Percentiles rank a stretch among this genome's conserved stretches.
Evolutionary conservation across 2,113 vertebrate genomes (phyloP).

Genomic region (Tragelaphus strepsiceros): DNA sequence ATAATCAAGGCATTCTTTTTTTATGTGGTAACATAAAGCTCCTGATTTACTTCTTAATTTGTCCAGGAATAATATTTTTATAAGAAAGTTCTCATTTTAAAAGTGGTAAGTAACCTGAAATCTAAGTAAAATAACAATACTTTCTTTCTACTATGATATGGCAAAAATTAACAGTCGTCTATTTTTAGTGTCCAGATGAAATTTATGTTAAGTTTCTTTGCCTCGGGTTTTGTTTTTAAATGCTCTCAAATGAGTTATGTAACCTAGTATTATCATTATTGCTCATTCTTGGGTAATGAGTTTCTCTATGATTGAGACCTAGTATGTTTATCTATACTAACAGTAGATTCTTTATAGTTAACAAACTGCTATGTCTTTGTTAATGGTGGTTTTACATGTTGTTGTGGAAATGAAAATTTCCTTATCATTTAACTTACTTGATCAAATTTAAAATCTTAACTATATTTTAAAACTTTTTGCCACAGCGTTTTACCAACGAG

Average conservation of each 20-base stretch:
- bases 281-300: constrained; percentile 54
- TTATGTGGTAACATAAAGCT: constrained; percentile 5
- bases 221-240: constrained; percentile 18
- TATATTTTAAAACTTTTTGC: constrained; percentile 80
- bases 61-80: constrained; percentile 8
- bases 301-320: constrained; percentile 44
- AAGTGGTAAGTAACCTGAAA: constrained; percentile 71
- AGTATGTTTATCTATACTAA: constrained; percentile 53
- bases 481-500: constrained; percentile 99
- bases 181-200: constrained; percentile 27
- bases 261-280: background rate
- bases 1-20: constrained; percentile 9
- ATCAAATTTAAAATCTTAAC: constrained; percentile 75
- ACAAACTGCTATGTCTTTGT: constrained; percentile 29
- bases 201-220: constrained; percentile 31
- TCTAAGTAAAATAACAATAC: constrained; percentile 34
- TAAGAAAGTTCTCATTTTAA: constrained; percentile 54
- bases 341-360: constrained; percentile 24
- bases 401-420: constrained; percentile 70
- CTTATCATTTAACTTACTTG: constrained; percentile 72
- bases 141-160: constrained; percentile 30
- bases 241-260: background rate
- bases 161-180: background rate
- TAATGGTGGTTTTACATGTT: constrained; percentile 61
- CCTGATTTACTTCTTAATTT: constrained; percentile 42